Base-by-base conservation (phyloP, 2,113 vertebrate genomes). In the Strix aluco region DNA sequence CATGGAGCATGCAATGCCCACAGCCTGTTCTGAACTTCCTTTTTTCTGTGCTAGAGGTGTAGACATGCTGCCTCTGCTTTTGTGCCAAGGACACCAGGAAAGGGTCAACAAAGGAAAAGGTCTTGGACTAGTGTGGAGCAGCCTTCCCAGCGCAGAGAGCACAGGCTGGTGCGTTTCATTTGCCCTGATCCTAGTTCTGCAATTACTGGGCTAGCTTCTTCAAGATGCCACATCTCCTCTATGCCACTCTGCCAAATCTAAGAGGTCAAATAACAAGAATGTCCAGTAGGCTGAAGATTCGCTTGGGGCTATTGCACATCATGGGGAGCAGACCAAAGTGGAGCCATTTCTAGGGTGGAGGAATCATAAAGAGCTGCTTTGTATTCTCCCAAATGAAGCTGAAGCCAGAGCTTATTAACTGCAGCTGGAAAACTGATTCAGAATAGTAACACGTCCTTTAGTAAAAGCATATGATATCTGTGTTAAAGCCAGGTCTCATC, bases 381-480 rank as follows among this genome's bases (percentile, higher is more conserved):
- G 72, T 96, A 40, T 67, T 90, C 21, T 89, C 30, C 25, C 19
- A 81, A 86, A 63, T 52, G 20, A 36, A 91, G 30, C 79, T 71
- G 73, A 93, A 96, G 47, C 29, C 61, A 82, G 73, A 66, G 44
- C 6, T 86, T 81, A 86, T 91, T 81, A 94, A 57, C 40, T 89
- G 57, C 73, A 91, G 72, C 72, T 94, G 92, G 67, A 81, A 80
- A 94, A 46, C 55, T 81, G 62, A 12, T 86, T 95, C 65, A 81
- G 57, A 94, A 83, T 75, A 93, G 61, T 72, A 89, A 79, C 18
- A 14, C 38, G 38, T 63, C 59, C 47, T 94, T 84, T 78, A 94
- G 44, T 42, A 88, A 94, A 86, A 88, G 5, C 22, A 65, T 81
- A 32, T 80, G 59, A 62, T 58, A 90, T 59, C 38, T 81, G 4